phyloP scores from a whole-genome alignment of 2,888 invertebrate species.

The Acrobasis consociella region DNA sequence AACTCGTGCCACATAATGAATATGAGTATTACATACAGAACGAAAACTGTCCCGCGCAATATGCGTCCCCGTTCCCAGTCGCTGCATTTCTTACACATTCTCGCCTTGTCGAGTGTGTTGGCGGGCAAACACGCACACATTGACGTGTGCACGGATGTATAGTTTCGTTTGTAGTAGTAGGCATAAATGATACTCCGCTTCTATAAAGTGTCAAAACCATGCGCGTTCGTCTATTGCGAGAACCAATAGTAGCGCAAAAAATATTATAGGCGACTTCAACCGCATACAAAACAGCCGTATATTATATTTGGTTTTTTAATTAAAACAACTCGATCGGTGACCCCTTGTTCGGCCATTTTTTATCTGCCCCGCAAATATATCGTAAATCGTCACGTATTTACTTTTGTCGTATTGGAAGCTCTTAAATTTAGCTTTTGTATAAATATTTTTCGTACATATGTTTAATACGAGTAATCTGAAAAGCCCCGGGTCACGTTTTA shows the following conservation, averaged over 20 bases:
- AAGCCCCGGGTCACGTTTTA: slow-evolving; percentile 3
- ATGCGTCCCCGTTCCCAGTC: too few species aligned
- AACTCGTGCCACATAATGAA: too few species aligned
- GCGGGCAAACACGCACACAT: too few species aligned
- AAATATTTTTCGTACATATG: slow-evolving; percentile 21
- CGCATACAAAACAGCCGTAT: slow-evolving; percentile 53
- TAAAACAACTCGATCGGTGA: slow-evolving; percentile 57
- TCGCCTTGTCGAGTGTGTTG: too few species aligned
- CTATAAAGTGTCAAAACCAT: too few species aligned
- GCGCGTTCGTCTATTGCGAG: slow-evolving; percentile 19
- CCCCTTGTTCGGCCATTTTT: slow-evolving; percentile 50
- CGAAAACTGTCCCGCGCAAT: too few species aligned
- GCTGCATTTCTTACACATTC: too few species aligned
- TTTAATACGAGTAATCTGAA: slow-evolving; percentile 10
- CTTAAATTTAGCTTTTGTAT: slow-evolving; percentile 21
- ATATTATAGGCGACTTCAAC: slow-evolving; percentile 36
- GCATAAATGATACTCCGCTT: too few species aligned
- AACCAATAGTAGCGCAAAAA: slow-evolving; percentile 38
- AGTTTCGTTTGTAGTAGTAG: too few species aligned
- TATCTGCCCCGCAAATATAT: slow-evolving; percentile 54
- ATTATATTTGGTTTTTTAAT: slow-evolving; percentile 70
- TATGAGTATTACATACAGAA: too few species aligned
- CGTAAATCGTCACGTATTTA: slow-evolving; percentile 38
- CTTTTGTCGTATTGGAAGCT: slow-evolving; percentile 31
- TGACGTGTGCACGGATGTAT: too few species aligned